Base-by-base conservation (phyloP, 2,113 vertebrate species). In the Calidris pugnax region DNA sequence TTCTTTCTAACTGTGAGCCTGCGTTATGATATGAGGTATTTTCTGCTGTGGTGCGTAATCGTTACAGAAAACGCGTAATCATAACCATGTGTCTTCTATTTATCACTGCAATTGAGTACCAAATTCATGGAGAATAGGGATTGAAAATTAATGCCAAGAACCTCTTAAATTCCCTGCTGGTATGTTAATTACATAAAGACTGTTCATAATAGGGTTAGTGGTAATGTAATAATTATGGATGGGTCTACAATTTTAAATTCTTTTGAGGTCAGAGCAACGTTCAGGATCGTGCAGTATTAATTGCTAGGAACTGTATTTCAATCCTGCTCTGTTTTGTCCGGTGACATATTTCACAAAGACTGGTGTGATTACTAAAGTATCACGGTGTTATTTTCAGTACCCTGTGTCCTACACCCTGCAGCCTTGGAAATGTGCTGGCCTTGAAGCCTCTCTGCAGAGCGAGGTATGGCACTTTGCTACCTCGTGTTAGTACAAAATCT, bases 161-260 rank as follows among this genome's bases (percentile, higher is more conserved):
- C 94, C 94, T 93, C 95, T 95, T 92, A 92, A 97, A 94, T 96
- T 95, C 92, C 91, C 91, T 95, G 62, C 91, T 91, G 95, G 86
- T 96, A 93, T 93, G 90, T 96, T 97, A 94, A 96, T 96, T 91
- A 83, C 86, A 83, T 92, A 90, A 94, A 95, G 89, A 91, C 96
- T 93, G 88, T 85, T 97, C 87, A 48, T 97, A 91, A 95, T 89
- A 94, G 81, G 69, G 95, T 94, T 94, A 96, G 92, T 89, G 50
- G 86, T 96, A 95, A 96, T 91, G 94, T 94, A 94, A 91, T 96
- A 94, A 95, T 95, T 96, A 87, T 73, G 87, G 86, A 96, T 95
- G 66, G 67, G 57, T 92, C 77, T 95, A 57, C 78, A 93, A 14
- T 95, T 95, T 82, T 69, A 73, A 94, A 95, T 95, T 91, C 67